Evolutionary conservation across 2,888 invertebrate genomes (phyloP), one percentile per base, ranked within the genome.

Genomic region (Agapostemon virescens): DNA sequence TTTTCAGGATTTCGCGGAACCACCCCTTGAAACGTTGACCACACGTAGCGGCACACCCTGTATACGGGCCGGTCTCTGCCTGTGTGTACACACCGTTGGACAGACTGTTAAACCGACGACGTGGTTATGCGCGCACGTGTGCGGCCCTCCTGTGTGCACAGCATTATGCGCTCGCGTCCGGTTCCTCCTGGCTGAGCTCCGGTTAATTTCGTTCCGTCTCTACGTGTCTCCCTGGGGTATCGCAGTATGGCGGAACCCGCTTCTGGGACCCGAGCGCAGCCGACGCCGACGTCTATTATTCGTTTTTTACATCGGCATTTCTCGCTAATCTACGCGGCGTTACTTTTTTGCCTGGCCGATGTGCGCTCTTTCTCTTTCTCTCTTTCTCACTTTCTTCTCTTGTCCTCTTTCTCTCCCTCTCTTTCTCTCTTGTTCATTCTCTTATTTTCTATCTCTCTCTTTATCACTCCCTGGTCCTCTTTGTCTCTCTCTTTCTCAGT

Each of bases 81-180:
- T 58, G 66, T 67, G 76, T 64, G 74, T 45, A 71, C 26, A 58
- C 33, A 63, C 66, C 71, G 70, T 73, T 70, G 75, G 78, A 74
- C 75, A 69, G 85, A 79, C 85, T 84, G 85, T 79, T 86, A 84
- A 85, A 84, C 83, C 66, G 85, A 84, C 78, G 84, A 84, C 76
- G 79, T 77, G 84, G 84, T 84, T 82, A 82, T 74, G 73, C 74
- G 79, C 77, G 79, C 79, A 75, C 76, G 82, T 84, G 79, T 80
- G 63, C 63, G 63, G 64, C 74, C 74, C 66, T 81, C 73, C 68
- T 85, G 85, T 85, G 78, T 86, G 82, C 84, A 86, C 77, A 85
- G 86, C 86, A 85, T 85, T 86, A 85, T 86, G 82, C 82, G 77
- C 79, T 79, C 82, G 82, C 82, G 76, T 86, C 84, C 82, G 82